Evolutionary conservation across 2,113 vertebrate species (phyloP).

Genomic region (Drymodes brunneopygia): DNA sequence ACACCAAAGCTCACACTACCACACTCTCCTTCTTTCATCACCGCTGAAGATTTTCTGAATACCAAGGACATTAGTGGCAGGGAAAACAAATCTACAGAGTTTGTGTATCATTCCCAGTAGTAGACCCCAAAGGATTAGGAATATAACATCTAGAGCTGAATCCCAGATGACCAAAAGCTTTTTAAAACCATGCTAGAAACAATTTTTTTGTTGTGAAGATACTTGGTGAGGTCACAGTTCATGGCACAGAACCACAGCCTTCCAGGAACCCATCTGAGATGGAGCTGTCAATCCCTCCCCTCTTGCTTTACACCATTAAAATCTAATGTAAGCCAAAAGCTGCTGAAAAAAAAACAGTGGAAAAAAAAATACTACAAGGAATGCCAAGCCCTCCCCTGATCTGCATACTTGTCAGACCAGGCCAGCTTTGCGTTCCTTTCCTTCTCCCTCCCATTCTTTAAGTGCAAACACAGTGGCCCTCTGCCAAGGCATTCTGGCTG

Average conservation of each 20-base stretch:
- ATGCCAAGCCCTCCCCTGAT: constrained; percentile 36
- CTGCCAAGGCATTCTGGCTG: not conserved
- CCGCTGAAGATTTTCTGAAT: not conserved
- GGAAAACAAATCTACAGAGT: not conserved
- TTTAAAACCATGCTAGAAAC: not conserved
- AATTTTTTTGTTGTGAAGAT: not conserved
- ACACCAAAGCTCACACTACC: not conserved
- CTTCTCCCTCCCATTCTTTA: constrained; percentile 4
- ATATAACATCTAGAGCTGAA: not conserved
- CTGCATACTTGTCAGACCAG: not conserved
- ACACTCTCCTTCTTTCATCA: not conserved
- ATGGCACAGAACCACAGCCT: constrained; percentile 19
- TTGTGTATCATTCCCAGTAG: not conserved
- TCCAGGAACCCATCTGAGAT: constrained; percentile 47
- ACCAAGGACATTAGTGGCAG: not conserved
- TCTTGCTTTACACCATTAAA: not conserved
- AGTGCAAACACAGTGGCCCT: not conserved
- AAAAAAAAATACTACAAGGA: not conserved
- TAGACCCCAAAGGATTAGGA: not conserved
- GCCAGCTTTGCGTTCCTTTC: constrained; percentile 12
- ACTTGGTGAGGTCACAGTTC: constrained; percentile 7
- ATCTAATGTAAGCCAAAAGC: not conserved
- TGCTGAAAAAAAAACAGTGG: not conserved
- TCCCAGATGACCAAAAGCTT: not conserved
- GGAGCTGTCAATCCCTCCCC: not conserved